Conservation (phyloP, 2,888 invertebrate genomes). For the Apotomis turbidana region DNA sequence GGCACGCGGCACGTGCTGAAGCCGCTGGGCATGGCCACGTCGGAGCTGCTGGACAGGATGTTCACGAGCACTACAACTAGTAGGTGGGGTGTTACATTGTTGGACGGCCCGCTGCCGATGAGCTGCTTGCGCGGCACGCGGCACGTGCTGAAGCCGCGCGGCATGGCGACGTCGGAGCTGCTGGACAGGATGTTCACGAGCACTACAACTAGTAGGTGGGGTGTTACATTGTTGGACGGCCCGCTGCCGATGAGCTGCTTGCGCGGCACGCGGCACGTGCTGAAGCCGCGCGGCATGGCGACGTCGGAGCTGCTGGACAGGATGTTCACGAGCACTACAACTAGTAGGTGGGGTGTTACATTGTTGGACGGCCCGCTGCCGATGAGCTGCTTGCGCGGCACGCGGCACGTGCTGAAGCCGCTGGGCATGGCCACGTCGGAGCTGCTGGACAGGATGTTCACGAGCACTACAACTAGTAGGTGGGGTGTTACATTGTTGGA, state of each 20-base stretch:
- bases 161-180: slow-evolving; percentile 87
- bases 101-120: slow-evolving; percentile 48
- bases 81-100: slow-evolving; percentile 75
- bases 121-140: slow-evolving; percentile 76
- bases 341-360: slow-evolving; percentile 73
- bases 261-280: slow-evolving; percentile 78
- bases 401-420: slow-evolving; percentile 86
- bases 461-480: slow-evolving; percentile 82
- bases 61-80: slow-evolving; percentile 87
- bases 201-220: slow-evolving; percentile 82
- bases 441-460: slow-evolving; percentile 90
- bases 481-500: slow-evolving; percentile 67
- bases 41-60: slow-evolving; percentile 88
- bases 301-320: slow-evolving; percentile 87
- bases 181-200: slow-evolving; percentile 92
- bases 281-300: slow-evolving; percentile 90
- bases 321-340: slow-evolving; percentile 89
- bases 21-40: slow-evolving; percentile 88
- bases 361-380: slow-evolving; percentile 40
- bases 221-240: background rate
- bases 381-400: slow-evolving; percentile 73
- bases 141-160: slow-evolving; percentile 87
- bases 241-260: slow-evolving; percentile 65
- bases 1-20: slow-evolving; percentile 85
- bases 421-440: slow-evolving; percentile 88